Conservation (phyloP, 2,888 invertebrate species). For the Cynaeus angustus region DNA sequence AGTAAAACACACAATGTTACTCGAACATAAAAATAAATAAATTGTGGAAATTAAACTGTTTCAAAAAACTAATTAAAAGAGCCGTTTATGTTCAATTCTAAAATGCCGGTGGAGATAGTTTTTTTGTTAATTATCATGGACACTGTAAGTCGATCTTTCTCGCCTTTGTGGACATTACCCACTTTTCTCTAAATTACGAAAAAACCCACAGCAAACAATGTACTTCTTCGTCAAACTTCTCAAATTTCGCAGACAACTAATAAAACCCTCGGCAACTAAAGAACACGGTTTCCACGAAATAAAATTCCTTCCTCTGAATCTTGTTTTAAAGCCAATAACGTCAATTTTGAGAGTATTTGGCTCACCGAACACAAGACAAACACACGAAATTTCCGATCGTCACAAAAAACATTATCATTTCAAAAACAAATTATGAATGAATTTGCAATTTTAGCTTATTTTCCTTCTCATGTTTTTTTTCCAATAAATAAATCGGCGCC, state of each 20-base stretch:
- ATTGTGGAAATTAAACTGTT: too few species aligned
- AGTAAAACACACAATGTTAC: too few species aligned
- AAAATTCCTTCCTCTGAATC: neutral
- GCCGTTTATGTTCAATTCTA: too few species aligned
- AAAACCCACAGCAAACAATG: neutral
- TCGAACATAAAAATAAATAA: too few species aligned
- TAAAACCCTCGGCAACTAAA: neutral
- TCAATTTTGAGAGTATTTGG: neutral
- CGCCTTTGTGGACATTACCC: too few species aligned
- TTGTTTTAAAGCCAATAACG: neutral
- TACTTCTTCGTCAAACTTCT: neutral
- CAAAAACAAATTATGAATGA: neutral
- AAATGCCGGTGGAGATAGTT: too few species aligned
- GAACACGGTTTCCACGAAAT: neutral
- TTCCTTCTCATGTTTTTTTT: neutral
- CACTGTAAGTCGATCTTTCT: too few species aligned
- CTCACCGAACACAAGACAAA: neutral
- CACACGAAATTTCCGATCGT: neutral
- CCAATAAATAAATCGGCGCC: constrained; percentile 20
- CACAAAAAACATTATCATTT: neutral
- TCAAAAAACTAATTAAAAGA: too few species aligned
- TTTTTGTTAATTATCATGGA: too few species aligned
- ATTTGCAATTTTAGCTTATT: neutral
- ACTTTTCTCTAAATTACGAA: neutral
- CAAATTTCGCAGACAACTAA: neutral